phyloP scores from a whole-genome alignment of 2,888 invertebrate genomes.

The Yponomeuta evonymella region DNA sequence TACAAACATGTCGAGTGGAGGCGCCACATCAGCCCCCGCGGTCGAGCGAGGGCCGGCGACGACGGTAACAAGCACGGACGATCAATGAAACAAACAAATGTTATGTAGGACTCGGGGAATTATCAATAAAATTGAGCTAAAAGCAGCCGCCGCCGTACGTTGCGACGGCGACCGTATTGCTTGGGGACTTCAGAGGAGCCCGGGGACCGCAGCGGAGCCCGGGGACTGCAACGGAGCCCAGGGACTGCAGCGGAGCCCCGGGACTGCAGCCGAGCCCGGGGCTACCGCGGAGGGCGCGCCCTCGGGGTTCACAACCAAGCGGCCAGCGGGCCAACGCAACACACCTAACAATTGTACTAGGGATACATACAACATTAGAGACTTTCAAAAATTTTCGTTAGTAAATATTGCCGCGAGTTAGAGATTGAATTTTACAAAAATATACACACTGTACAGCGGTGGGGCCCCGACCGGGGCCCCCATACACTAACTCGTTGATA shows the following conservation, averaged over 20 bases:
- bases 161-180: slow-evolving; percentile 13
- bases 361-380: slow-evolving; percentile 50
- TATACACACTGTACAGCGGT: slow-evolving; percentile 73
- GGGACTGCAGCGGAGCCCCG: background rate
- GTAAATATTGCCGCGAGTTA: slow-evolving; percentile 69
- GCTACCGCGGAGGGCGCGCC: background rate
- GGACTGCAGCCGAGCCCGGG: background rate
- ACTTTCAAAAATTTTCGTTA: slow-evolving; percentile 53
- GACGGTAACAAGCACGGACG: background rate
- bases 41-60: background rate
- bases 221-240: background rate
- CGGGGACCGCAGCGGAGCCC: background rate
- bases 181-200: background rate
- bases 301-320: slow-evolving; percentile 58
- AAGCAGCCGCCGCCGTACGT: slow-evolving; percentile 44
- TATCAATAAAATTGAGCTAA: slow-evolving; percentile 73
- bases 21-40: background rate
- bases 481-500: slow-evolving; percentile 66
- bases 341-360: slow-evolving; percentile 64
- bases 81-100: background rate
- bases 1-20: slow-evolving; percentile 64
- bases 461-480: slow-evolving; percentile 42
- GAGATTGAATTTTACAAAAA: slow-evolving; percentile 70
- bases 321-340: slow-evolving; percentile 20
- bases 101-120: slow-evolving; percentile 26